Conservation (phyloP, 2,888 invertebrate genomes). For the Pocota personata region DNA sequence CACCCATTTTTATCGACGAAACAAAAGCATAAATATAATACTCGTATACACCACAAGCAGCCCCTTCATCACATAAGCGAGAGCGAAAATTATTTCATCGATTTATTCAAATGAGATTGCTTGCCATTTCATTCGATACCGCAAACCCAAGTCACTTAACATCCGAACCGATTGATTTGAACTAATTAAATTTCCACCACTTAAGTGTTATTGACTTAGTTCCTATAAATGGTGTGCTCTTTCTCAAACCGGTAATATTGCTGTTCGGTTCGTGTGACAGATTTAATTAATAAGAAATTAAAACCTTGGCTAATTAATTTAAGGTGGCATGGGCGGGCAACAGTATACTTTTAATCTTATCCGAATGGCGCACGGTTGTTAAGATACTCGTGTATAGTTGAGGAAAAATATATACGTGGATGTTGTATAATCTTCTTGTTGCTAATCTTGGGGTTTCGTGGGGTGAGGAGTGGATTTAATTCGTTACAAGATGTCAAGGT, state of each 20-base stretch:
- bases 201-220: slow-evolving; percentile 64
- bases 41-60: background rate
- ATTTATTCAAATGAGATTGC: slow-evolving; percentile 66
- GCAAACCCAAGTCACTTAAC: slow-evolving; percentile 67
- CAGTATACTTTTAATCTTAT: background rate
- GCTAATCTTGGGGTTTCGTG: background rate
- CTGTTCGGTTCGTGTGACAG: slow-evolving; percentile 50
- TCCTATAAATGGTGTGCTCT: background rate
- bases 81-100: slow-evolving; percentile 45
- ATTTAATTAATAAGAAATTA: slow-evolving; percentile 67
- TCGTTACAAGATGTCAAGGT: slow-evolving; percentile 11
- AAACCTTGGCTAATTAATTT: slow-evolving; percentile 59
- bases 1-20: slow-evolving; percentile 14
- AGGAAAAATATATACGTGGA: background rate
- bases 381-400: background rate
- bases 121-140: slow-evolving; percentile 54
- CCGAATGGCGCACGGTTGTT: background rate
- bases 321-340: background rate
- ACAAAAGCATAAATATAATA: background rate
- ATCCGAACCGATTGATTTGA: slow-evolving; percentile 66
- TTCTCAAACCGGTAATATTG: slow-evolving; percentile 11
- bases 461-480: background rate
- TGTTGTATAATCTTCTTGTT: slow-evolving; percentile 21
- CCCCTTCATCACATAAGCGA: background rate
- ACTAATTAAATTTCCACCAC: slow-evolving; percentile 70